Evolutionary conservation across 2,113 vertebrate species (phyloP).

Genomic region (Dolichotis patagonum): DNA sequence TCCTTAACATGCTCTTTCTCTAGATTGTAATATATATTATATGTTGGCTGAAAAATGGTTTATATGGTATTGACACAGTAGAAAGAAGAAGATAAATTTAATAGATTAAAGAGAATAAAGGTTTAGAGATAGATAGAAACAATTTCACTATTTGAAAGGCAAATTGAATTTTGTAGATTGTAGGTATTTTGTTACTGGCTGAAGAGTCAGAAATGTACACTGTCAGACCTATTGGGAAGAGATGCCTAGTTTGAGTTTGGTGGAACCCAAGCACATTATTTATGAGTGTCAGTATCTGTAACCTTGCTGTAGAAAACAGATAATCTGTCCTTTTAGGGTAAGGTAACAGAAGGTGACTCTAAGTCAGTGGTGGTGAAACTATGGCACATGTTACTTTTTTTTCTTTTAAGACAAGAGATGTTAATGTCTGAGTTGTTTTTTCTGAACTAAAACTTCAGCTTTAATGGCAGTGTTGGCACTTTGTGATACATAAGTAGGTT

Average conservation of each 20-base stretch:
- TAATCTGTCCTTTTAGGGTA: background rate
- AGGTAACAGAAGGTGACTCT: background rate
- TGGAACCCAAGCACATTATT: background rate
- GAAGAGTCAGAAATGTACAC: background rate
- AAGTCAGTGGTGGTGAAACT: background rate
- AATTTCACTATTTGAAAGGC: conserved; percentile 18
- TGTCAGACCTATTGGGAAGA: background rate
- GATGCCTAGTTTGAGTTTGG: background rate
- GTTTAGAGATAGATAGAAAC: background rate
- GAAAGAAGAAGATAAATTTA: background rate
- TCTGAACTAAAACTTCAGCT: background rate
- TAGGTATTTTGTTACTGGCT: background rate
- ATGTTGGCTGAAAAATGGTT: background rate
- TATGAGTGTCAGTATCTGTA: background rate
- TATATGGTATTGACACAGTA: background rate
- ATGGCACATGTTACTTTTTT: background rate
- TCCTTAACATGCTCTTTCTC: background rate
- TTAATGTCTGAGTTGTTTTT: background rate
- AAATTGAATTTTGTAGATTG: background rate
- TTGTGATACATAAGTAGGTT: background rate
- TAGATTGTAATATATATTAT: background rate
- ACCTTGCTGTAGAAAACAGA: background rate
- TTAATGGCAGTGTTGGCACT: background rate
- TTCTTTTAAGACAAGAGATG: background rate
- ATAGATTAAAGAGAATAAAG: background rate